phyloP scores from a whole-genome alignment of 2,888 invertebrate species.

The Phaonia tiefii region DNA sequence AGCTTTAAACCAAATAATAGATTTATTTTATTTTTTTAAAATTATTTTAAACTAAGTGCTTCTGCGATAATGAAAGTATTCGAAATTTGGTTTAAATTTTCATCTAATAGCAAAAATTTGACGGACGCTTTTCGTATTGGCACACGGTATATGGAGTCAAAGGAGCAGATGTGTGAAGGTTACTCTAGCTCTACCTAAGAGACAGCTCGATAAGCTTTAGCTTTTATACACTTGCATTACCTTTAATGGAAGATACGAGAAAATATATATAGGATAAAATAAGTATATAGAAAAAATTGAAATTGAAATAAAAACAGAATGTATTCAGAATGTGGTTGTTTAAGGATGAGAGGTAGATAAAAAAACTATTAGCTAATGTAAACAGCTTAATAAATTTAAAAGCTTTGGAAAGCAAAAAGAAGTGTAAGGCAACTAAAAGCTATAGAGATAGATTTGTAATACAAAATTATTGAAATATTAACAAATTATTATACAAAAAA shows the following conservation, averaged over 20 bases:
- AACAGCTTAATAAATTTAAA: background rate
- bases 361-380: no score
- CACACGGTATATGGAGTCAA: slow-evolving; percentile 70
- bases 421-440: no score
- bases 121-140: slow-evolving; percentile 79
- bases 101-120: slow-evolving; percentile 80
- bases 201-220: slow-evolving; percentile 34
- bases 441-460: no score
- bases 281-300: slow-evolving; percentile 16
- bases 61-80: slow-evolving; percentile 43
- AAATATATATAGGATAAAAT: slow-evolving; percentile 40
- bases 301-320: slow-evolving; percentile 23
- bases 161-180: background rate
- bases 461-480: no score
- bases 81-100: slow-evolving; percentile 75
- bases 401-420: slow-evolving; percentile 15
- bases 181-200: slow-evolving; percentile 62
- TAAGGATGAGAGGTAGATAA: no score
- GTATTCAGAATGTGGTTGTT: no score
- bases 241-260: slow-evolving; percentile 45
- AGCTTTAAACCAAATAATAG: slow-evolving; percentile 66
- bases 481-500: no score
- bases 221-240: slow-evolving; percentile 48
- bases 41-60: background rate
- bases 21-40: no score